Percentiles rank a stretch among this genome's conserved stretches.
phyloP scores from a whole-genome alignment of 1,140 invertebrate species.

The Trissolcus basalis region DNA sequence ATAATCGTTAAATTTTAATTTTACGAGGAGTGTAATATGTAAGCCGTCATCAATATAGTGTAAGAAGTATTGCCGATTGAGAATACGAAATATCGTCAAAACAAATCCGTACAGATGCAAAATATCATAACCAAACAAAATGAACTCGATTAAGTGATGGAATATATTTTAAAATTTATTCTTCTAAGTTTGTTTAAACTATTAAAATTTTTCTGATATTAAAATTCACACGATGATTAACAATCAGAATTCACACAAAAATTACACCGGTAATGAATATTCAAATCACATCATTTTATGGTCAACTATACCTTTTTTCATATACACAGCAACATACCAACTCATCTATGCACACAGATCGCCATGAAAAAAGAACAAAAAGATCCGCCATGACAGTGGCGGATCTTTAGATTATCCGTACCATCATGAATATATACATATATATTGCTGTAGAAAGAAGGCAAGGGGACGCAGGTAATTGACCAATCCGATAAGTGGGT shows the following conservation, averaged over 20 bases:
- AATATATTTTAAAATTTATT: too few relatives aligned
- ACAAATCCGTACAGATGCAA: too few relatives aligned
- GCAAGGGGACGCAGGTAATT: slow-evolving; percentile 63
- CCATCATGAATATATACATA: slow-evolving; percentile 45
- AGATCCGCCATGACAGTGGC: slow-evolving; percentile 54
- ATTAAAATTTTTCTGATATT: too few relatives aligned
- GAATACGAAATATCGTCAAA: slow-evolving; percentile 1
- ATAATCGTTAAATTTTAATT: slow-evolving; percentile 78
- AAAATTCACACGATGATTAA: too few relatives aligned
- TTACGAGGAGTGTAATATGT: slow-evolving; percentile 77
- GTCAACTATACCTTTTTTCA: background rate
- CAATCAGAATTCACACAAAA: too few relatives aligned
- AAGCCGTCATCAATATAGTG: slow-evolving; percentile 67
- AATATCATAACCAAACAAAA: too few relatives aligned
- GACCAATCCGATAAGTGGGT: slow-evolving; percentile 70
- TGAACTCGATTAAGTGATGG: too few relatives aligned
- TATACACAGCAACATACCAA: slow-evolving; percentile 22
- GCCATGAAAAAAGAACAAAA: slow-evolving; percentile 29
- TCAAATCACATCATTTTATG: slow-evolving; percentile 2
- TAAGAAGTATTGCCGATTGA: slow-evolving; percentile 62
- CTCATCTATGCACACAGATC: slow-evolving; percentile 20
- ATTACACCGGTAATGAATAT: too few relatives aligned
- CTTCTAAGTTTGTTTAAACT: too few relatives aligned
- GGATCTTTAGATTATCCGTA: slow-evolving; percentile 44
- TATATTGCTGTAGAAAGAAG: slow-evolving; percentile 35